These are phyloP conservation scores for Sphaerophoria taeniata DNA, from an alignment of 2,888 invertebrate genomes.

Conservation along the genomic window DNA sequence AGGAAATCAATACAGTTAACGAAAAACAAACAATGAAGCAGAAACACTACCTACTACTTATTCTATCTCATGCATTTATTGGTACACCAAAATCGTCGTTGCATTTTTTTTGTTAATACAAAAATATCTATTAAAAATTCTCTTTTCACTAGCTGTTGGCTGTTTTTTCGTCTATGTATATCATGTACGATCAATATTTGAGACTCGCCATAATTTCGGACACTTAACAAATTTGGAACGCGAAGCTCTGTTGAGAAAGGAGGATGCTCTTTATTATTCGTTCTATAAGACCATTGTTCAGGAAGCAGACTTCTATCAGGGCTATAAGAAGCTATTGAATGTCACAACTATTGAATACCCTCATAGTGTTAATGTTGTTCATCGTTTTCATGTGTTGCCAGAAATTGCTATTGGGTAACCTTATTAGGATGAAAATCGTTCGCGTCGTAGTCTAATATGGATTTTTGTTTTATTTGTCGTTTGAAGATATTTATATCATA, in stretches of 20 bases:
- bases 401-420: conserved; percentile 86
- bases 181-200: conserved; percentile 89
- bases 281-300: conserved; percentile 93
- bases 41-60: conserved; percentile 77
- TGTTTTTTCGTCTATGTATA: conserved; percentile 86
- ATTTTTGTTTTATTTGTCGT: background rate
- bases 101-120: background rate
- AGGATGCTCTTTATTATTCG: conserved; percentile 95
- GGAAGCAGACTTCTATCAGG: conserved; percentile 85
- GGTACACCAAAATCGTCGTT: conserved; percentile 76
- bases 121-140: background rate
- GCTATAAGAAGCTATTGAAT: conserved; percentile 86
- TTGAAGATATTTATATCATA: conserved; percentile 79
- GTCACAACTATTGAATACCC: conserved; percentile 93
- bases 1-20: conserved; percentile 10
- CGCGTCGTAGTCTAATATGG: background rate
- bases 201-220: conserved; percentile 92
- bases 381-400: conserved; percentile 92
- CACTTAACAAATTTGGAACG: conserved; percentile 91
- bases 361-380: conserved; percentile 90
- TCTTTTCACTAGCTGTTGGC: conserved; percentile 82
- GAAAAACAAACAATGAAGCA: conserved; percentile 79
- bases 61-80: conserved; percentile 81
- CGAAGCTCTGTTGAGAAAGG: conserved; percentile 93
- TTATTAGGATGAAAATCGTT: background rate